Percentiles rank a stretch among this genome's conserved stretches.
Conservation (phyloP, 2,888 invertebrate species). For the Caenorhabditis afra region DNA sequence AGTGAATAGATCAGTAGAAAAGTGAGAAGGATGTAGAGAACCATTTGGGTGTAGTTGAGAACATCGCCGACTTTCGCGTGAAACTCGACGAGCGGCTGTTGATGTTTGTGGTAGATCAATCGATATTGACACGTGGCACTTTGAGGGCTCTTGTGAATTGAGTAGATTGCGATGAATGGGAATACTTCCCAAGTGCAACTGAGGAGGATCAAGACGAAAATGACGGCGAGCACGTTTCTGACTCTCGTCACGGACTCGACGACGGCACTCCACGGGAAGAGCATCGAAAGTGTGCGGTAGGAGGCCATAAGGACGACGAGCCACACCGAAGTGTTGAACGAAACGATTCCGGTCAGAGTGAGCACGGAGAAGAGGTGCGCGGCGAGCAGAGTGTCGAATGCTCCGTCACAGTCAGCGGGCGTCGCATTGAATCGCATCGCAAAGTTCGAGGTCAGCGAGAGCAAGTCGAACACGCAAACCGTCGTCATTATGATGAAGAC, state of each 20-base stretch:
- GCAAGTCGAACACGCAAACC: background rate
- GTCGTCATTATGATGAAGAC: background rate
- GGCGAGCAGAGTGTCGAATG: background rate
- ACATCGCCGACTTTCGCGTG: background rate
- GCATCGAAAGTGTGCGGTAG: background rate
- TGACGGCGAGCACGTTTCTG: background rate
- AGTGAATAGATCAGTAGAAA: background rate
- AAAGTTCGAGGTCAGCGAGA: background rate
- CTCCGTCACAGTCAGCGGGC: background rate
- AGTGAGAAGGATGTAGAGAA: background rate
- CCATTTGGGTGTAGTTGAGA: background rate
- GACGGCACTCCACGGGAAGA: background rate
- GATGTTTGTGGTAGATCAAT: background rate
- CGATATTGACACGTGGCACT: background rate
- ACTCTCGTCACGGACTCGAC: background rate
- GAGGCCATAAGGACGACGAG: slow-evolving; percentile 4
- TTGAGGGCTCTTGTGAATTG: no score
- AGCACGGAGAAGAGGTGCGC: background rate
- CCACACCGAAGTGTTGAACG: background rate
- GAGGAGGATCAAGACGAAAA: background rate
- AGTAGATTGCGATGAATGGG: no score
- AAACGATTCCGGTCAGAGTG: background rate
- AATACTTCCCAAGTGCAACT: no score
- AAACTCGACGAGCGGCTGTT: background rate
- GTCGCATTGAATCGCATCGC: background rate